Conservation (phyloP, 2,888 invertebrate species). For the Nineta flava region DNA sequence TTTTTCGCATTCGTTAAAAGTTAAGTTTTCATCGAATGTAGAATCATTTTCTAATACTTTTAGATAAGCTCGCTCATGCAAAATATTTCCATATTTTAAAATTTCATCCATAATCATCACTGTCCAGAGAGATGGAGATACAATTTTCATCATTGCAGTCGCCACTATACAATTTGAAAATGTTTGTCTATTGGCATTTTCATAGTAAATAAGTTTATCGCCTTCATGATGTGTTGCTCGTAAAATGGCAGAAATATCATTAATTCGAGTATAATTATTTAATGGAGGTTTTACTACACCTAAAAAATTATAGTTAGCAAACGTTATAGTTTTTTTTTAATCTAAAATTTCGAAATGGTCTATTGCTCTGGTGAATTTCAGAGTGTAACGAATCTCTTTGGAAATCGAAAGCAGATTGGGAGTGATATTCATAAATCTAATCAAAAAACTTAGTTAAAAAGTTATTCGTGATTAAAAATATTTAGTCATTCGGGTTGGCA, state of each 20-base stretch:
- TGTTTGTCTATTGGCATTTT: conserved; percentile 22
- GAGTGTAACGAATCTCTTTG: too few relatives aligned
- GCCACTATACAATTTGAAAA: conserved; percentile 23
- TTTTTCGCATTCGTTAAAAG: conserved; percentile 8
- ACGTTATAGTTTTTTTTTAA: background rate
- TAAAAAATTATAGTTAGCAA: background rate
- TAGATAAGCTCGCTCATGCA: conserved; percentile 14
- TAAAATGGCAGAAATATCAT: conserved; percentile 26
- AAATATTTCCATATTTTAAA: conserved; percentile 21
- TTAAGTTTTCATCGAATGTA: background rate
- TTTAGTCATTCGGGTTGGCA: too few relatives aligned
- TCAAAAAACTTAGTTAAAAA: too few relatives aligned
- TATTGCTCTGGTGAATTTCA: too few relatives aligned
- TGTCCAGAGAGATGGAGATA: conserved; percentile 20
- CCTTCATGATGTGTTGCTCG: conserved; percentile 19
- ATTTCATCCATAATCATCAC: conserved; percentile 22
- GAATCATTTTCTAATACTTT: background rate
- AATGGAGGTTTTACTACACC: conserved; percentile 24
- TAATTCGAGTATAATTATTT: conserved; percentile 24
- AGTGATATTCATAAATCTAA: too few relatives aligned
- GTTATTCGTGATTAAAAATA: too few relatives aligned
- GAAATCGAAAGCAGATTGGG: too few relatives aligned
- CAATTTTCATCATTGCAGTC: conserved; percentile 21
- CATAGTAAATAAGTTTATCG: conserved; percentile 5
- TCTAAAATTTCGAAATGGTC: background rate